Base-by-base conservation (phyloP, 2,888 invertebrate genomes). In the Caenorhabditis sp. region DNA sequence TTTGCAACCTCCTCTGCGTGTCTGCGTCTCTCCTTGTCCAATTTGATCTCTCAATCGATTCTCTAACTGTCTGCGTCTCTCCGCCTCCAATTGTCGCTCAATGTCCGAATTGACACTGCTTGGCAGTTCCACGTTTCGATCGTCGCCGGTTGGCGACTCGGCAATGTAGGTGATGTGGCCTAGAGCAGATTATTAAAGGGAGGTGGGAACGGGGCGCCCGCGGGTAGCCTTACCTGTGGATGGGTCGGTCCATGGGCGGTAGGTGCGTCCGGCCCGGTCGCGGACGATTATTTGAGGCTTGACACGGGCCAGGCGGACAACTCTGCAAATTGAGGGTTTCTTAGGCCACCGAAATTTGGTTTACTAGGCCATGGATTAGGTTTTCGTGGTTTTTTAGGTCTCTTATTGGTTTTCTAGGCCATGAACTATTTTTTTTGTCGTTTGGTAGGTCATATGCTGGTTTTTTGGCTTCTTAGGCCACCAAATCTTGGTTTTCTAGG, bases 261-360 rank as follows among this genome's bases (percentile, higher is more conserved):
- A 43, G 7, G 43, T 43, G 3, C 43, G 43, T 17, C 43, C 43
- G 43, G 43, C 43, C 7, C 43, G 43, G 21, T 57, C 27, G 26
- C 56, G 26, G 17, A 56, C 56, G 8, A 56, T 56, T 14, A 27
- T 56, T 23, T 26, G 26, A n/a, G 56, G 56, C 14, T 23, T 26
- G 56, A 56, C n/a, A 56, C 56, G 56, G n/a, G 56, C 56, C 56
- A 56, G 21, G 7, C 52, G 52, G 12, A 52, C 21, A 4, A 12
- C 17, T 7, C 52, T 52, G 21, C 5, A 52, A 52, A n/a, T n/a
- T n/a, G n/a, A n/a, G n/a, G n/a, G n/a, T n/a, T n/a, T n/a, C n/a
- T n/a, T n/a, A n/a, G n/a, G n/a, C n/a, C n/a, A n/a, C n/a, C n/a
- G n/a, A n/a, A n/a, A n/a, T n/a, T 31, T 10, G 4, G 5, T 31